These are phyloP conservation scores for Gulo gulo DNA, from an alignment of 2,113 vertebrate species.

Conservation along the genomic window DNA sequence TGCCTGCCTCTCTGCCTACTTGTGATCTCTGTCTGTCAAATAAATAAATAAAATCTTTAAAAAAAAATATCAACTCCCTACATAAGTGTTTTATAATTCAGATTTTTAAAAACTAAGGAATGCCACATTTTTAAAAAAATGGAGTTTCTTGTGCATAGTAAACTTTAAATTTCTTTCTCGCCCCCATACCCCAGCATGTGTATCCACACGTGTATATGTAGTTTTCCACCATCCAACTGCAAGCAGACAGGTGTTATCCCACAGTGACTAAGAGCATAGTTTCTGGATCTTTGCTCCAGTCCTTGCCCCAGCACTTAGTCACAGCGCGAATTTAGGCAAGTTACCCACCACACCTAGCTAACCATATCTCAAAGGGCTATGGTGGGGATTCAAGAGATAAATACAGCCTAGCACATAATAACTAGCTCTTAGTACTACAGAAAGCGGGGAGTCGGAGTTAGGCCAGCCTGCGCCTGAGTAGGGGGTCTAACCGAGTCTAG, in stretches of 20 bases:
- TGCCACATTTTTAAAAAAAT: neutral
- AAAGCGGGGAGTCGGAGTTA: neutral
- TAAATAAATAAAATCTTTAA: too few species aligned
- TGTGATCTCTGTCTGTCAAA: too few species aligned
- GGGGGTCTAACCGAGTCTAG: neutral
- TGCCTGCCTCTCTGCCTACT: too few species aligned
- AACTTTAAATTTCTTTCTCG: neutral
- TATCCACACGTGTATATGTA: accelerated
- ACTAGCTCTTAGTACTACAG: neutral
- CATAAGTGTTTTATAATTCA: neutral
- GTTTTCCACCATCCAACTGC: neutral
- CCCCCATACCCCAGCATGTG: neutral
- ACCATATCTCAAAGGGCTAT: neutral
- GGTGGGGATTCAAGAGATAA: neutral
- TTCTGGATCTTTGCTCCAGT: neutral
- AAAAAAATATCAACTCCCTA: neutral
- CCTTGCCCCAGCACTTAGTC: neutral
- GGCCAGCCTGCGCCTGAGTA: neutral
- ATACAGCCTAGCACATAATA: neutral
- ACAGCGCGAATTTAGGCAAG: neutral
- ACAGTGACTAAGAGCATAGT: neutral
- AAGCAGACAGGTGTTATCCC: neutral
- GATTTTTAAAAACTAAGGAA: neutral
- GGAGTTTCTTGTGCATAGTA: too few species aligned
- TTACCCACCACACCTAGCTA: neutral